Base-by-base conservation (phyloP, 2,797 vertebrate genomes). In the Galaxias olidus region DNA sequence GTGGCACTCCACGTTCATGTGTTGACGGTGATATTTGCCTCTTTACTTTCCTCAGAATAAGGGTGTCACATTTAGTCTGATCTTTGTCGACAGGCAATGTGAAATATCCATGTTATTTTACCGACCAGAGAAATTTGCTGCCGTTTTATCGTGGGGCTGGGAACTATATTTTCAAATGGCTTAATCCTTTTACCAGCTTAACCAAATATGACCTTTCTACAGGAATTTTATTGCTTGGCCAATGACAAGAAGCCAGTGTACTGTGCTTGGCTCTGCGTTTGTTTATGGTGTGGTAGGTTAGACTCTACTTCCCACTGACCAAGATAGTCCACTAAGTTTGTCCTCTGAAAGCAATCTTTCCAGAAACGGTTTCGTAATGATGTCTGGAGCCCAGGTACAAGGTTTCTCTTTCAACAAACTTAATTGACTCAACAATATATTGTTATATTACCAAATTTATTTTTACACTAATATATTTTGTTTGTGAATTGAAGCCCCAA, bases 41-140 rank as follows among this genome's bases (percentile, higher is more conserved):
- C 83, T 87, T 88, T 65, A 76, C 74, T 81, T 86, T 84, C 70
- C 76, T 76, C 63, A 65, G 64, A 87, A 80, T 59, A 79, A 77
- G 75, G 59, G 76, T 68, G 86, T 91, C 81, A 85, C 78, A 83
- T 86, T 83, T 78, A 66, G 85, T 82, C 83, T 80, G 81, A 89
- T 85, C 69, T 84, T 87, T 74, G 83, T 91, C 69, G 45, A 84
- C 83, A 84, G 86, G 83, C 85, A 73, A 80, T 84, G 86, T 91
- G 66, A 89, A 86, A 86, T 93, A 92, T 92, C 66, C 76, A 88
- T 91, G 91, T 92, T 82, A 56, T 85, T 87, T 83, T 79, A 69
- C 84, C 72, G 61, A 72, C 78, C 86, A 73, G 47, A 49, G 80
- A 80, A 78, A 83, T 79, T 78, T 71, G 77, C 87, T 88, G 83